Evolutionary conservation across 1,140 invertebrate genomes (phyloP), one percentile per base, ranked within the genome.

Genomic region (Zelostemma sp.): DNA sequence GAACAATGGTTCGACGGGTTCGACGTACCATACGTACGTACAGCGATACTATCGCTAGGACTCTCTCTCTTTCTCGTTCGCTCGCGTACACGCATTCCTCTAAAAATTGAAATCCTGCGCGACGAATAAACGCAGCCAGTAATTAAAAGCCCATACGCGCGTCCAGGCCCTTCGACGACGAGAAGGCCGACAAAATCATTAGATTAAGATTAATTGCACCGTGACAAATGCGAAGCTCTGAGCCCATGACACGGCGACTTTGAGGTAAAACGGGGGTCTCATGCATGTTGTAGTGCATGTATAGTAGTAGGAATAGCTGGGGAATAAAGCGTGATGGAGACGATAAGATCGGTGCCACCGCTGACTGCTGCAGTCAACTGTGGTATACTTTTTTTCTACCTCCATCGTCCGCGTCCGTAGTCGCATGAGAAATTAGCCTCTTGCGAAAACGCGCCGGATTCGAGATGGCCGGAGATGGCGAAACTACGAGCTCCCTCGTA

Each of bases 361-460:
- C 14, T 28, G n/a, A n/a, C n/a, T n/a, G n/a, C n/a, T n/a, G n/a
- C n/a, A n/a, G n/a, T n/a, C n/a, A n/a, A n/a, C n/a, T n/a, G n/a
- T n/a, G n/a, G n/a, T n/a, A n/a, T n/a, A n/a, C n/a, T n/a, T n/a
- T n/a, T n/a, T n/a, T n/a, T n/a, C n/a, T n/a, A n/a, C n/a, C n/a
- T 12, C 12, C 45, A 33, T 1, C 50, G 9, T n/a, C 31, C 9
- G 17, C 33, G 16, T 9, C 19, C 35, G 55, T 51, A 16, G 56
- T 55, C 33, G 50, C 60, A 66, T 64, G 61, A 70, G 66, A 68
- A 75, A 70, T 69, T 75, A 65, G 59, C 69, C 65, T 57, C 50
- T 57, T 62, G 41, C 47, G 25, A 33, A 51, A 55, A 51, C 55
- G 47, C 55, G 59, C 16, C 59, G 43, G 62, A 65, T 65, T 60